These are phyloP conservation scores for Microplitis manilae DNA, from an alignment of 2,888 invertebrate species.

Conservation along the genomic window DNA sequence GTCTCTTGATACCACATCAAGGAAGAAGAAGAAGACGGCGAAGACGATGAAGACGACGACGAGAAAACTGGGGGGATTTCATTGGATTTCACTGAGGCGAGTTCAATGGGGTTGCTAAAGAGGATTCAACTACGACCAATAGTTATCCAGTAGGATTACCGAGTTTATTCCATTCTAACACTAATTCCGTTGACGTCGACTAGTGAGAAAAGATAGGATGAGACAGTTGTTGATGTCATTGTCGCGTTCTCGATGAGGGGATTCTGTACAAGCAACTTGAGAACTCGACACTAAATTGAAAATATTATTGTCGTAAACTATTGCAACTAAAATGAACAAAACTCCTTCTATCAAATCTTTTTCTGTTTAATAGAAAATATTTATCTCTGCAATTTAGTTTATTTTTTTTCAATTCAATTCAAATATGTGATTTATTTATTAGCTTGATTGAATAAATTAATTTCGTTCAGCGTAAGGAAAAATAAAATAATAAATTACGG, in stretches of 20 bases:
- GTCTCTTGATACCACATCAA: conserved; percentile 17
- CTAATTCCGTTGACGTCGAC: conserved; percentile 37
- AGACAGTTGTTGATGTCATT: conserved; percentile 14
- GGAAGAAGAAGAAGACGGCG: background rate
- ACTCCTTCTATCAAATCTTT: background rate
- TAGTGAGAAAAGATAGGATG: conserved; percentile 36
- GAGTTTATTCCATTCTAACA: conserved; percentile 33
- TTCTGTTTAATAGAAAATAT: background rate
- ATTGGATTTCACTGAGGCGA: conserved; percentile 11
- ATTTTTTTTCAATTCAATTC: background rate
- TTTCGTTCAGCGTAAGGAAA: background rate
- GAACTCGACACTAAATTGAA: conserved; percentile 21
- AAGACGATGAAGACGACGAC: background rate
- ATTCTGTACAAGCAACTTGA: conserved; percentile 24
- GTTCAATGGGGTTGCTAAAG: conserved; percentile 36
- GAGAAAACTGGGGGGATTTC: conserved; percentile 19
- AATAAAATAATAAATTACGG: background rate
- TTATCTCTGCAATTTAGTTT: background rate
- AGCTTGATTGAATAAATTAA: background rate
- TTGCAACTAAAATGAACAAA: background rate
- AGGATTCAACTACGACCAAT: conserved; percentile 35
- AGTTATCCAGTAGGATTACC: conserved; percentile 35
- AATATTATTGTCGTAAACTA: conserved; percentile 6
- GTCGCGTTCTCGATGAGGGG: conserved; percentile 18
- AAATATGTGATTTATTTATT: no score